phyloP scores from a whole-genome alignment of 30 jellyfish, hydroid and myxozoan genomes.

The Pseudorhiza aurosa region DNA sequence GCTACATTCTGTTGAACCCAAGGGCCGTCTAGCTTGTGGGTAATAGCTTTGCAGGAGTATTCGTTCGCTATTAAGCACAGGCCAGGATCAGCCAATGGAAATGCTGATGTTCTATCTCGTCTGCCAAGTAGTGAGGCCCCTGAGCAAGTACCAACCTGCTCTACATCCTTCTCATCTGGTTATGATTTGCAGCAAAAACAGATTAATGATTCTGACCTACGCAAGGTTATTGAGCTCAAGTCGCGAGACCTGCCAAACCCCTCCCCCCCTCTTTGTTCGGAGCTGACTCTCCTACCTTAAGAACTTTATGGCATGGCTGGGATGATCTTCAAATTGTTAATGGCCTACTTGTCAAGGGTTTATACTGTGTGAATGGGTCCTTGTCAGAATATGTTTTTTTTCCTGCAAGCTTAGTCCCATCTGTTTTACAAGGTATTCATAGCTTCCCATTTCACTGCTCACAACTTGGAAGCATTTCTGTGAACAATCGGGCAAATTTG shows the following conservation, averaged over 20 bases:
- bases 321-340: slow-evolving; percentile 20
- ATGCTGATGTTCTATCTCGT: slow-evolving; percentile 75
- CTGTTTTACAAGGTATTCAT: slow-evolving; percentile 16
- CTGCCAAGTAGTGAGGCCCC: not conserved
- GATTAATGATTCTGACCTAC: not conserved
- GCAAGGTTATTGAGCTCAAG: slow-evolving; percentile 10
- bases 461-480: slow-evolving; percentile 2
- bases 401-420: no score
- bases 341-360: slow-evolving; percentile 38
- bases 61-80: slow-evolving; percentile 41
- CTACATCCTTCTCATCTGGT: slow-evolving; percentile 25
- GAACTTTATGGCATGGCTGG: slow-evolving; percentile 54
- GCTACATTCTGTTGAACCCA: slow-evolving; percentile 67
- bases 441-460: slow-evolving; percentile 14
- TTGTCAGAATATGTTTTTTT: slow-evolving; percentile 9
- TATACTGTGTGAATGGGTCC: not conserved
- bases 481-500: not conserved
- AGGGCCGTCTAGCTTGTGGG: slow-evolving; percentile 77
- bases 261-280: slow-evolving; percentile 42
- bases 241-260: slow-evolving; percentile 7
- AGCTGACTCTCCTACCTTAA: slow-evolving; percentile 23
- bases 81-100: slow-evolving; percentile 40
- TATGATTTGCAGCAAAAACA: slow-evolving; percentile 12
- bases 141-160: not conserved
- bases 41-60: slow-evolving; percentile 51